Base-by-base conservation (phyloP, 1,140 invertebrate species). In the Drosophila biarmipes region DNA sequence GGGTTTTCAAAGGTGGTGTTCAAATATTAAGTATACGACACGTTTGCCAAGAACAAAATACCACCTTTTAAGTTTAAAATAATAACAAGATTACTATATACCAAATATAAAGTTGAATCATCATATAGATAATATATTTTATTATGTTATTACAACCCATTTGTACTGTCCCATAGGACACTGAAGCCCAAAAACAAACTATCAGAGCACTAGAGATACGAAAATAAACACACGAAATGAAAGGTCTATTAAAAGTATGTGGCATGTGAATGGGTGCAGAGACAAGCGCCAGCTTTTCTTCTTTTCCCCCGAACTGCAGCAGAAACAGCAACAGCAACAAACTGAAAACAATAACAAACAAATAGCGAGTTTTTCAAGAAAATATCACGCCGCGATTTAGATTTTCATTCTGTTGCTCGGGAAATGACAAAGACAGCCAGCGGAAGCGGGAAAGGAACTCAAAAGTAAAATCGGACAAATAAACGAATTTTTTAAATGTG, bases 341-440 rank as follows among this genome's bases (percentile, higher is more conserved):
- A 67, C 31, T 21, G 29, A 69, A 49, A 63, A 66, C 42, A 58
- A 71, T 42, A 75, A 54, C 46, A 66, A 68, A 48, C 63, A 69
- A 76, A 67, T 48, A 66, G 27, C 21, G 73, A 40, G 34, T 59
- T 76, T 57, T 58, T 75, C 55, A 40, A 51, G 49, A 77, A 77
- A 61, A 69, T 61, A 59, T 69, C 62, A 46, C 55, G 63, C 48
- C 35, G 10, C 38, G 64, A 68, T 68, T 49, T 55, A 46, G 38
- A 17, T 37, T 29, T 43, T 62, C 15, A 24, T 49, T 53, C 31
- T 52, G 45, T 37, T 59, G 1, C 31, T 48, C 58, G 63, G 63
- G 63, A 67, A 67, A 67, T 64, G 63, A 67, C 63, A 64, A 67
- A 67, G 58, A 67, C 63, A 55, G 63, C 27, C 64, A 69, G 51